These are phyloP conservation scores for Rhynchophorus ferrugineus DNA, from an alignment of 1,140 invertebrate species.

Conservation along the genomic window DNA sequence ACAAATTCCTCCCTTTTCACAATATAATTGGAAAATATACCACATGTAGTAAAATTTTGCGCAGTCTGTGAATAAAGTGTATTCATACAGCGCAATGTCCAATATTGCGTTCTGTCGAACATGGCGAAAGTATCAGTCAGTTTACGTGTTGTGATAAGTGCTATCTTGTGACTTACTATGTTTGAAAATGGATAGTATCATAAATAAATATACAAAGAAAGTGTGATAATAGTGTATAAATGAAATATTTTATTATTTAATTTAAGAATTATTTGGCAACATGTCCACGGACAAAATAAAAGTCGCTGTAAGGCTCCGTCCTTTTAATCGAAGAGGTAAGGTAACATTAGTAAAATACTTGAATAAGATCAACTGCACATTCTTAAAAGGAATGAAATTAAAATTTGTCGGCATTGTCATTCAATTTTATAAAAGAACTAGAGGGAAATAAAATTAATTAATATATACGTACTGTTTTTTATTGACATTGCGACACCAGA, in stretches of 20 bases:
- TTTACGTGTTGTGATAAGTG: slow-evolving; percentile 37
- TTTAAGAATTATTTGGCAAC: slow-evolving; percentile 37
- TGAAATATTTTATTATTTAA: slow-evolving; percentile 29
- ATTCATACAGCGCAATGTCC: slow-evolving; percentile 32
- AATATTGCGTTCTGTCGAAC: slow-evolving; percentile 35
- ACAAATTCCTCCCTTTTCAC: no score
- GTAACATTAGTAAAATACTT: neutral
- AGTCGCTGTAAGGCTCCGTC: slow-evolving; percentile 91
- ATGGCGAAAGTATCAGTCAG: slow-evolving; percentile 38
- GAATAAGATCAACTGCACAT: neutral
- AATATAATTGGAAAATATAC: no score
- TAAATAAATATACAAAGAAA: slow-evolving; percentile 34
- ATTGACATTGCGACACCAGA: slow-evolving; percentile 13
- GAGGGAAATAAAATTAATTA: no score
- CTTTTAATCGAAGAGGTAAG: slow-evolving; percentile 89
- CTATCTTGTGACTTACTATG: slow-evolving; percentile 38
- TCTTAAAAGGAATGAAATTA: neutral
- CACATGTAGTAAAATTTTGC: slow-evolving; percentile 32
- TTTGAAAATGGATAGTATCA: slow-evolving; percentile 38
- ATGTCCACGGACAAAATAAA: slow-evolving; percentile 91
- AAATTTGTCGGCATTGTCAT: no score
- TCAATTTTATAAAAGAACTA: no score
- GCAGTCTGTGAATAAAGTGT: slow-evolving; percentile 29
- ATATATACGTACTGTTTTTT: slow-evolving; percentile 3
- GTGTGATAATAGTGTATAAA: slow-evolving; percentile 40